Base-by-base conservation (phyloP, 23 tunicate species). In the Ascidia mentula region DNA sequence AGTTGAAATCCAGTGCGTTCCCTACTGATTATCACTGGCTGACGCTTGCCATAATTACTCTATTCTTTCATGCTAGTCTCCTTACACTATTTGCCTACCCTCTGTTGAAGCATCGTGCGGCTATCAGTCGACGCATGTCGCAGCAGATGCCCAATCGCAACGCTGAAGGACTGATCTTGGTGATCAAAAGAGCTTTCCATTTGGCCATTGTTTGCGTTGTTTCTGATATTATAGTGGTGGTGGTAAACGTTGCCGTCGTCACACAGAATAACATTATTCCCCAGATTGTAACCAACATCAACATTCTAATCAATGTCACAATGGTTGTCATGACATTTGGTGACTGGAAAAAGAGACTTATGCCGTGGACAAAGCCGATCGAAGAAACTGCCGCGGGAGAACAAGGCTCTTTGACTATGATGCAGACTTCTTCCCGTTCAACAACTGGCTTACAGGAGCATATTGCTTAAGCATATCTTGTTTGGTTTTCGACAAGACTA, bases 171-270 rank as follows among this genome's bases (percentile, higher is more conserved):
- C 20, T 77, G 37, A 33, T 77, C 3, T 34, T n/a, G 31, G 69
- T 77, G 12, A 77, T 77, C 0, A 34, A 37, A n/a, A 45, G 80
- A 42, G 80, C 80, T 24, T 77, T 77, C 37, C 45, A 77, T 46
- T 37, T 77, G 80, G 80, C 80, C 18, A 32, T 77, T 2, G 80
- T 77, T 37, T 77, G 80, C 34, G 80, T 77, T 5, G 45, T 77
- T 28, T 31, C 69, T 31, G 80, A 77, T 40, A 32, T 77, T 1
- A 45, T 77, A 46, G 80, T 77, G 4, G 80, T 77, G 69, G 69
- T 77, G 31, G 69, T 77, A 8, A 45, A 77, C 26, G 80, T 77
- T 32, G 60, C 69, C 2, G 80, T 77, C 6, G 80, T 77, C 69
- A 77, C 69, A 31, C 18, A 40, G 69, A 77, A 45, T 31, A 37